A percentile compares a stretch with the other conserved stretches of the same genome.
phyloP scores from a whole-genome alignment of 2,888 invertebrate genomes.

The Patella depressa region DNA sequence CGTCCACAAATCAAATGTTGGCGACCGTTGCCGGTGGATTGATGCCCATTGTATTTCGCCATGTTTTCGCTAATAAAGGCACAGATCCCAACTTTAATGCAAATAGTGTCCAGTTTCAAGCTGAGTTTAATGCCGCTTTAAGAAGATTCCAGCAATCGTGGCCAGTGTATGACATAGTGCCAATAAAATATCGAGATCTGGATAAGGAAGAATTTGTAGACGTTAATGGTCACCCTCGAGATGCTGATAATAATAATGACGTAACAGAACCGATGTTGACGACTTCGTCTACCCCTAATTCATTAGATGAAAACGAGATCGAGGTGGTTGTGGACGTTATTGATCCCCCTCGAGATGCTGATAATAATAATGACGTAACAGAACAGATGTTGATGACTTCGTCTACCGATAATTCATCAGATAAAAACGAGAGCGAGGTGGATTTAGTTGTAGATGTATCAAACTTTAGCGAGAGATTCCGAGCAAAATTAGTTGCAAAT shows the following conservation, averaged over 20 bases:
- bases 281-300: not conserved
- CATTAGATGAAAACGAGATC: not conserved
- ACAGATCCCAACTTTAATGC: constrained; percentile 49
- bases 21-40: constrained; percentile 54
- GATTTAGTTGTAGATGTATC: not conserved
- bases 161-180: not conserved
- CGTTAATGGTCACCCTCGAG: not conserved
- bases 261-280: not conserved
- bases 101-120: constrained; percentile 47
- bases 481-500: not conserved
- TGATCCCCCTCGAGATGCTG: not conserved
- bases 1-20: constrained; percentile 55
- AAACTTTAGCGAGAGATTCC: not conserved
- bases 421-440: not conserved
- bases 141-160: not conserved
- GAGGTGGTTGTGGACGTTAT: not conserved
- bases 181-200: not conserved
- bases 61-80: constrained; percentile 47
- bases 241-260: not conserved
- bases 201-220: not conserved
- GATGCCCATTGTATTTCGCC: constrained; percentile 50
- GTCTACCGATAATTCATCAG: not conserved
- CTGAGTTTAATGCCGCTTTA: constrained; percentile 36
- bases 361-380: not conserved
- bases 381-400: not conserved